Base-by-base conservation (phyloP, 2,888 invertebrate genomes). In the Ligdia adustata region DNA sequence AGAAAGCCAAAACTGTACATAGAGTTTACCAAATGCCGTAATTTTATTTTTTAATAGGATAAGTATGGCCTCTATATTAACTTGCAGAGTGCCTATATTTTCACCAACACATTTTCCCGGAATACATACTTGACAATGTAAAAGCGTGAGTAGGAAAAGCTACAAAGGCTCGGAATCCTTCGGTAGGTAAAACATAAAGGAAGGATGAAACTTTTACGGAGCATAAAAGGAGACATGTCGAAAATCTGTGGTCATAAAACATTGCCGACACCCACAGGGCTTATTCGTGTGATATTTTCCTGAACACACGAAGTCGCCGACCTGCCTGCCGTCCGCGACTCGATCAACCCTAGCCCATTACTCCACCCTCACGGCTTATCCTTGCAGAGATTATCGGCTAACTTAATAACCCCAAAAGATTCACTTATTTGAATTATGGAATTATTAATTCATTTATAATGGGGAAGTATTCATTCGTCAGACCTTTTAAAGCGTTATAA, bases 191-290 rank as follows among this genome's bases (percentile, higher is more conserved):
- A n/a, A 69, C 61, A 67, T 70, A 70, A 68, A 72, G 59, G 47
- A 62, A 55, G 67, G 66, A 82, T 82, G 79, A 80, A 79, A 81
- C 64, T 80, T 82, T 80, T 80, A 82, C 74, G 73, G 57, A 75
- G 69, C 75, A 79, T 81, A 81, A 81, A 81, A 79, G 71, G 64
- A 68, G 75, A 76, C 75, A 82, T 70, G 74, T 72, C 67, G 74
- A 76, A 82, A 82, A 79, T 82, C 79, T 80, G 77, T 57, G 68
- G 70, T 64, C 66, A 69, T 82, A 82, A 82, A 82, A 79, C 68
- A 64, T 55, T 62, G 60, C 53, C 50, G 43, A 56, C 62, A 50
- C 64, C 65, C 64, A 63, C 58, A 48, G 51, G 62, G 64, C 64
- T 73, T 64, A 66, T 64, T 56, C 51, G 48, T 46, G 59, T 58